A percentile compares a stretch with the other conserved stretches of the same genome.
Evolutionary conservation across 2,113 vertebrate species (phyloP).

Genomic region (Uria lomvia): DNA sequence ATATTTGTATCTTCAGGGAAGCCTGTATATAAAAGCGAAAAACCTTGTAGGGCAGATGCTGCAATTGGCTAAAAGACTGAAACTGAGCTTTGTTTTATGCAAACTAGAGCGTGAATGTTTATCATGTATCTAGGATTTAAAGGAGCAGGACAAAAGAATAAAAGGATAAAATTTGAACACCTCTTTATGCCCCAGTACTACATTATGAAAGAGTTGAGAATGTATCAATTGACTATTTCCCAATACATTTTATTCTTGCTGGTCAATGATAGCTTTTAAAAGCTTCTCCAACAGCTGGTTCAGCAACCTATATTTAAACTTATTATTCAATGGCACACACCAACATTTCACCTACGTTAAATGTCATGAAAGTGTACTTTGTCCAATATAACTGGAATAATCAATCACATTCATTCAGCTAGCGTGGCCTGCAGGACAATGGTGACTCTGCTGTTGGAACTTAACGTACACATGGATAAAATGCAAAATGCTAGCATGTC

Average conservation of each 20-base stretch:
- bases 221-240: neutral
- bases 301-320: neutral
- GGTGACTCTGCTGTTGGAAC: neutral
- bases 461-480: neutral
- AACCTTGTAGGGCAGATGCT: constrained; percentile 66
- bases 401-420: constrained; percentile 24
- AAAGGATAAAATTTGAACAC: constrained; percentile 1
- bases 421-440: neutral
- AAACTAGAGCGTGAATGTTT: constrained; percentile 62
- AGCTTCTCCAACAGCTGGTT: neutral
- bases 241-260: neutral
- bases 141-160: constrained; percentile 20
- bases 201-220: neutral
- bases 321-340: neutral
- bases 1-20: constrained; percentile 66
- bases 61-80: constrained; percentile 62
- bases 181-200: neutral
- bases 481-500: neutral
- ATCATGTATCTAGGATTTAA: constrained; percentile 52
- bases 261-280: neutral
- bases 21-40: constrained; percentile 55
- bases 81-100: constrained; percentile 64
- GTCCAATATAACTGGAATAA: neutral
- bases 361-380: neutral
- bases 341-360: neutral